phyloP scores from a whole-genome alignment of 2,797 vertebrate genomes.

The Babyrousa celebensis region DNA sequence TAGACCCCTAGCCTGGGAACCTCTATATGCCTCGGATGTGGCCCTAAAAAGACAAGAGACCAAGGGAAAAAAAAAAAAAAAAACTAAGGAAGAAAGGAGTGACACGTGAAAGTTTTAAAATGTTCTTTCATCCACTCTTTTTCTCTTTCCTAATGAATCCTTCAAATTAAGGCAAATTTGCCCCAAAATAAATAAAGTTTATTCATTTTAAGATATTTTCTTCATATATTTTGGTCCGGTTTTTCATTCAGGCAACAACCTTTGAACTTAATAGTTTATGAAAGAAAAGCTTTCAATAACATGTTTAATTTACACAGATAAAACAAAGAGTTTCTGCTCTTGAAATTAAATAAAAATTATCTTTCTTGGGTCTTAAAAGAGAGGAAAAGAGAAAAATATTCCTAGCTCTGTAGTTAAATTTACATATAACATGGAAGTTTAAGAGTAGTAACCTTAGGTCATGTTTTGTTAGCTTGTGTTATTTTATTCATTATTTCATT shows the following conservation, averaged over 20 bases:
- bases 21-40: too few species aligned
- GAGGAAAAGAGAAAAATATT: slow-evolving; percentile 39
- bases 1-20: too few species aligned
- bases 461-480: background rate
- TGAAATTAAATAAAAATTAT: slow-evolving; percentile 24
- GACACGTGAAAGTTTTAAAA: slow-evolving; percentile 15
- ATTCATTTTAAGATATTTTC: slow-evolving; percentile 63
- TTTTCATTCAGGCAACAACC: slow-evolving; percentile 2
- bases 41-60: too few species aligned
- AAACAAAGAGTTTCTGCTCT: slow-evolving; percentile 13
- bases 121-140: slow-evolving; percentile 5
- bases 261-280: slow-evolving; percentile 44
- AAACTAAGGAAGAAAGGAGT: slow-evolving; percentile 19
- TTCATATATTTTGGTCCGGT: slow-evolving; percentile 25
- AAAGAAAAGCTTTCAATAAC: slow-evolving; percentile 49
- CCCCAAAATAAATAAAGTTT: slow-evolving; percentile 35
- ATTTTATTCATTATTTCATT: slow-evolving; percentile 58
- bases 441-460: background rate
- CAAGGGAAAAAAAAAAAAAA: slow-evolving; percentile 53
- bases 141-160: background rate
- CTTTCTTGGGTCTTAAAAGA: slow-evolving; percentile 42
- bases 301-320: slow-evolving; percentile 46
- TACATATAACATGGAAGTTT: slow-evolving; percentile 36
- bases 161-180: background rate
- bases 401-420: background rate